Conservation (phyloP, 2,797 vertebrate species). For the Catharus ustulatus region DNA sequence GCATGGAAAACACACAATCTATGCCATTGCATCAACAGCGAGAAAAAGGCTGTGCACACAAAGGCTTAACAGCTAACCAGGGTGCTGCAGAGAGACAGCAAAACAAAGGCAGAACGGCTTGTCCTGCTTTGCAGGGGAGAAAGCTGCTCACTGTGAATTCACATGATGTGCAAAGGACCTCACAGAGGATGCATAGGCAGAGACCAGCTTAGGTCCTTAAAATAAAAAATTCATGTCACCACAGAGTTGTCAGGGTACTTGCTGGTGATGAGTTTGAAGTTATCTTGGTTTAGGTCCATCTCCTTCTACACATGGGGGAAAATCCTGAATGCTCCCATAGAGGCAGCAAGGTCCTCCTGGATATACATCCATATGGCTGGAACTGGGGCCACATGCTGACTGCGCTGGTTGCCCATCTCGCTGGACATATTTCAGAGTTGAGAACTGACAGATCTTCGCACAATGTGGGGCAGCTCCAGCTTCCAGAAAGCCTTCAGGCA, state of each 20-base stretch:
- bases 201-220: background rate
- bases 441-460: background rate
- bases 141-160: background rate
- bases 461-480: background rate
- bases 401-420: background rate
- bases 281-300: background rate
- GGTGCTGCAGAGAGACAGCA: fast-evolving
- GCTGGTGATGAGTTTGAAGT: background rate
- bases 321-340: background rate
- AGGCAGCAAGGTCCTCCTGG: background rate
- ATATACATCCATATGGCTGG: background rate
- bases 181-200: background rate
- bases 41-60: background rate
- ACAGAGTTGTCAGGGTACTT: background rate
- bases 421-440: fast-evolving
- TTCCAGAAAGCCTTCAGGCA: background rate
- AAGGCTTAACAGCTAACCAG: background rate
- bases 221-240: background rate
- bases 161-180: background rate
- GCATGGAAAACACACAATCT: background rate
- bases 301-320: background rate
- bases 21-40: background rate
- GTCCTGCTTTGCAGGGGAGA: background rate
- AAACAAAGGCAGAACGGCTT: background rate
- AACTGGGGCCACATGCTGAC: background rate